These are phyloP conservation scores for Todiramphus chloris DNA, from an alignment of 2,113 vertebrate species.

Conservation along the genomic window DNA sequence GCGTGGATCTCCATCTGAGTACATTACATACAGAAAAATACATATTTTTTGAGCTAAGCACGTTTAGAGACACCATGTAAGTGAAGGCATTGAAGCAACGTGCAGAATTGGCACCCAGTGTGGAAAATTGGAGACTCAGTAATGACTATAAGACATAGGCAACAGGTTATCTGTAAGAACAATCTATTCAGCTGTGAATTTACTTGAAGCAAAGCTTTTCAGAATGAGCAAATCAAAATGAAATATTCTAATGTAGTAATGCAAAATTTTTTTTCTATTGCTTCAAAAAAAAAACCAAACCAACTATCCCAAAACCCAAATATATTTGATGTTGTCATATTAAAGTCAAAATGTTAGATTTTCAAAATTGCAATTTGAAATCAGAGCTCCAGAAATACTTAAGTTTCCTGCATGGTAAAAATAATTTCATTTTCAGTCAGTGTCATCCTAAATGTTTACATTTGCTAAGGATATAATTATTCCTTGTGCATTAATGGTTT, in stretches of 20 bases:
- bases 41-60: not conserved
- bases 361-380: slow-evolving; percentile 13
- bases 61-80: not conserved
- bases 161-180: not conserved
- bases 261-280: not conserved
- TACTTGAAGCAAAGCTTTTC: not conserved
- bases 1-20: not conserved
- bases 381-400: not conserved
- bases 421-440: not conserved
- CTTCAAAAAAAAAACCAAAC: not conserved
- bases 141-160: not conserved
- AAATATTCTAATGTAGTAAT: not conserved
- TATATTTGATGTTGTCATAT: not conserved
- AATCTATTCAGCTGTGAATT: not conserved
- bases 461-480: not conserved
- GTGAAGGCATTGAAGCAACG: not conserved
- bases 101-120: not conserved
- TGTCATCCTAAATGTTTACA: not conserved
- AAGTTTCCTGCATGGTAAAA: not conserved
- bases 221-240: not conserved
- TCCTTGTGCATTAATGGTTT: not conserved
- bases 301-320: too few species aligned
- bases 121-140: not conserved
- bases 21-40: not conserved
- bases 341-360: slow-evolving; percentile 8